Evolutionary conservation across 2,797 vertebrate genomes (phyloP), one percentile per base, ranked within the genome.

Genomic region (Agapornis canus): DNA sequence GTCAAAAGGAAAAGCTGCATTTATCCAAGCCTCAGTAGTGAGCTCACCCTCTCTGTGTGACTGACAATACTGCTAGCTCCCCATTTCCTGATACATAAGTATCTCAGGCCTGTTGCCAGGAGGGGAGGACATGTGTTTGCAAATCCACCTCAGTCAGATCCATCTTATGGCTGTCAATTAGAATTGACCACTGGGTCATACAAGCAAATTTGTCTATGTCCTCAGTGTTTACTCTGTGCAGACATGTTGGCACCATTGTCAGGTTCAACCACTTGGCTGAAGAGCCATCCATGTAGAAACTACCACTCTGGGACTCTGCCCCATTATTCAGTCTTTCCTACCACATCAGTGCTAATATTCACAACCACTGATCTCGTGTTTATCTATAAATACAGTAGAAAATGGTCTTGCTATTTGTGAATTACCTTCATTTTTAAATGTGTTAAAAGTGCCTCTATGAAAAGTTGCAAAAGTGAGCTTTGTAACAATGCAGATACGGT

Each of bases 211-310:
- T 31, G 15, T 72, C 4, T 32, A 10, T 14, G 35, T 39, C 57
- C n/a, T 63, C 32, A 1, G 10, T 6, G 40, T 49, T 39, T 31
- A 47, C 69, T 73, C 56, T 25, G 4, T 31, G n/a, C 64, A 56
- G 32, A 32, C 4, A 2, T 32, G 52, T 56, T 65, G 7, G 2
- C n/a, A 5, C 19, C 40, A 51, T 32, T 0, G 0, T 11, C 32
- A 4, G 37, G 17, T 60, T n/a, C 64, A 63, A 2, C 35, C 43
- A 4, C 47, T 40, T 39, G 9, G 31, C 72, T 88, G 56, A 40
- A 32, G 60, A 83, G 59, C 57, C 4, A 8, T 13, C 23, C 1
- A 0, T 17, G 26, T 59, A 20, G 52, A 57, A 79, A 15, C 32
- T 14, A 11, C 39, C 59, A 10, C 57, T 32, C 2, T 7, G 13